These are phyloP conservation scores for Helostoma temminkii DNA, from an alignment of 2,797 vertebrate genomes.

Conservation along the genomic window DNA sequence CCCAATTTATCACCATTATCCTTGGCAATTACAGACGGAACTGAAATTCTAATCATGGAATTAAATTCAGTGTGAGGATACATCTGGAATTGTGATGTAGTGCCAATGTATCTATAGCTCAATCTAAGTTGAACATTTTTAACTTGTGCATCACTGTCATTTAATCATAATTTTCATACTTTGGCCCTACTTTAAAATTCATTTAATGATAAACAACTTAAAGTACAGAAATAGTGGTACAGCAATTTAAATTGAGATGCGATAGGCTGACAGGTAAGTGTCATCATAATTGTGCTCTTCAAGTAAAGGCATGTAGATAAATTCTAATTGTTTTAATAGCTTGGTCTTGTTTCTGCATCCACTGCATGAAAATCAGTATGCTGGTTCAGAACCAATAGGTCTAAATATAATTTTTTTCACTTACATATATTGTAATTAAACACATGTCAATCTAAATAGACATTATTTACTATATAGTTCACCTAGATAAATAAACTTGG, in stretches of 20 bases:
- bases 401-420: no score
- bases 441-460: background rate
- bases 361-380: background rate
- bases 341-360: background rate
- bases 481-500: no score
- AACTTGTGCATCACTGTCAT: slow-evolving; percentile 1
- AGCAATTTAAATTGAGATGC: background rate
- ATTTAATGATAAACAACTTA: background rate
- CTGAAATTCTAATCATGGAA: slow-evolving; percentile 77
- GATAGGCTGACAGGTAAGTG: background rate
- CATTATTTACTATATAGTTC: no score
- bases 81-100: slow-evolving; percentile 60
- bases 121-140: slow-evolving; percentile 35
- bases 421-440: slow-evolving; percentile 7
- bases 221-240: background rate
- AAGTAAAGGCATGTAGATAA: background rate
- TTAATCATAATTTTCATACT: background rate
- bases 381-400: no score
- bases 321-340: background rate
- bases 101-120: slow-evolving; percentile 42
- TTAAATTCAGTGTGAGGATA: slow-evolving; percentile 69
- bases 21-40: slow-evolving; percentile 68
- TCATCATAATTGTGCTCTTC: background rate
- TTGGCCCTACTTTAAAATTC: background rate
- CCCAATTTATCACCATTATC: slow-evolving; percentile 72